Evolutionary conservation across 2,888 invertebrate species (phyloP), one percentile per base, ranked within the genome.

Genomic region (Apocheima hispidaria): DNA sequence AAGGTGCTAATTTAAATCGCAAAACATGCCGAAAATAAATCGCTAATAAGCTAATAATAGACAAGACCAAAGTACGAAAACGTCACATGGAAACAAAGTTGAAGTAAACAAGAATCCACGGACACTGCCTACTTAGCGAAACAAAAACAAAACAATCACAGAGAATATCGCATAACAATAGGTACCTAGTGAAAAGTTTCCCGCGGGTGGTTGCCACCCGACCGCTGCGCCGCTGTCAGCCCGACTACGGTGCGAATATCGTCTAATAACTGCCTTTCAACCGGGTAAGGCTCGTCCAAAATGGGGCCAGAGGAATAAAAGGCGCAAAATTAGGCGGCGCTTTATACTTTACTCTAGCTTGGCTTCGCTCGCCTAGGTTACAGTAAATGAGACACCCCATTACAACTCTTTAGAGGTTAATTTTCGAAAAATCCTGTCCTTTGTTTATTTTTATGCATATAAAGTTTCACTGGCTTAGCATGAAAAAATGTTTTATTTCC

Each of bases 231-330:
- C 79, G 78, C 75, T 71, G 78, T 80, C 82, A 77, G 79, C 77
- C 75, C 77, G 79, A 83, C 85, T 85, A 82, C 82, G 72, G 78
- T 75, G 77, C 75, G 73, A 81, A 77, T 73, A 77, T 73, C 75
- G 73, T 75, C 82, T 83, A 80, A 82, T 81, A 86, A 78, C 81
- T 56, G 40, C 78, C 78, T 76, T 73, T 74, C 76, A 75, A 73
- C 72, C 66, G 53, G 62, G 70, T 70, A 79, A 70, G 79, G 74
- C 79, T 70, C 74, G 78, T 77, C 66, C 77, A 78, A 73, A 70
- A 72, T 72, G 65, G 58, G 61, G 54, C 59, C 68, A 59, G 62
- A 40, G 57, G 53, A 60, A 68, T 60, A 66, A 46, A 60, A 65
- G 65, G 62, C 51, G 30, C 50, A 41, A 60, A 68, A 63, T 33